phyloP scores from a whole-genome alignment of 2,113 vertebrate genomes.

The Chaetops frenatus region DNA sequence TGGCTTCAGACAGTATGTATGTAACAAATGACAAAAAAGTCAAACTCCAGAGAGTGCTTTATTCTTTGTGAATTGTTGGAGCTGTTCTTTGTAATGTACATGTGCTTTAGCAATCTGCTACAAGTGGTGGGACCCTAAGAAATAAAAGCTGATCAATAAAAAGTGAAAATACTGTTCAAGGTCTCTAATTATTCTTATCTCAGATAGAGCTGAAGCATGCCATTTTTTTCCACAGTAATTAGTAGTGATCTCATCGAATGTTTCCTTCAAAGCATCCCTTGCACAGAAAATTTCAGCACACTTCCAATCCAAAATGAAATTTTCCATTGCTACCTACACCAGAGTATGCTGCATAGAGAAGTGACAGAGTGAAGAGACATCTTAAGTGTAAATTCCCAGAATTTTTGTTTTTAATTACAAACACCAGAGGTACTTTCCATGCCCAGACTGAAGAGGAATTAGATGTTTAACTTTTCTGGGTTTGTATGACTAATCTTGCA shows the following conservation, averaged over 20 bases:
- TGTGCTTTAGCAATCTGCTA: background rate
- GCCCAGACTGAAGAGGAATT: background rate
- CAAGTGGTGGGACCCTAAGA: background rate
- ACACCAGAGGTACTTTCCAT: constrained; percentile 10
- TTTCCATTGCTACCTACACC: background rate
- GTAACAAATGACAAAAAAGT: background rate
- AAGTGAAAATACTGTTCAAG: background rate
- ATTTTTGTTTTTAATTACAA: background rate
- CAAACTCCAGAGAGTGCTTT: background rate
- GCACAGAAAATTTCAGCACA: background rate
- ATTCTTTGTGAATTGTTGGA: background rate
- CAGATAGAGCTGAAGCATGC: background rate
- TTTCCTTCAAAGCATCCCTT: background rate
- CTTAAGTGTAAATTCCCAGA: background rate
- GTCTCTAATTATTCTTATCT: background rate
- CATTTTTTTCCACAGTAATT: background rate
- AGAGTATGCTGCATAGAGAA: background rate
- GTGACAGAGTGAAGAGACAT: background rate
- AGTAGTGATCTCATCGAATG: background rate
- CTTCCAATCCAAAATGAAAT: background rate
- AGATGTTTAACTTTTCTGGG: background rate
- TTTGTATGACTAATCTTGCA: constrained; percentile 2
- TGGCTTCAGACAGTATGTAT: accelerated
- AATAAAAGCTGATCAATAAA: background rate
- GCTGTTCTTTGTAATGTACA: background rate